Base-by-base conservation (phyloP, 2,888 invertebrate genomes). In the Cerceris rybyensis region DNA sequence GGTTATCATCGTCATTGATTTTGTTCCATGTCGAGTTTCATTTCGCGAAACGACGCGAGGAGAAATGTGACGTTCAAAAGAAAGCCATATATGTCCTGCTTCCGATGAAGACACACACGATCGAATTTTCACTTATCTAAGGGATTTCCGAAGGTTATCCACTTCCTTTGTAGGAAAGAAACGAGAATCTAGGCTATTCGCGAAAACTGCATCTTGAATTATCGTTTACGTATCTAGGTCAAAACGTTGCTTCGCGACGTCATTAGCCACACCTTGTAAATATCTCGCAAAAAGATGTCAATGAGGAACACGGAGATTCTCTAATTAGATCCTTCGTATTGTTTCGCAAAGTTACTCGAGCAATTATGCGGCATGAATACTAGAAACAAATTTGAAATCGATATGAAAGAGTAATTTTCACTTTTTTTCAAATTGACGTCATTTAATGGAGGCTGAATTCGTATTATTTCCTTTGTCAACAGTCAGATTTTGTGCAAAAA, bases 131-230 rank as follows among this genome's bases (percentile, higher is more conserved):
- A 28, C 28, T 28, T 28, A 28, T 28, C 28, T 28, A 46, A 11
- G 11, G 11, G 9, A 6, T 11, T 46, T 46, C 6, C 46, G 46
- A 8, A 46, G 46, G 42, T 16, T 50, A 67, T 41, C 61, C 16
- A 49, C 75, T 61, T 57, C 57, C 69, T 75, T 77, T 77, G 77
- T 70, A 6, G 39, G 54, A 9, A 54, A 73, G 54, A 14, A 42
- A 52, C n/a, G 14, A 39, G 54, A 52, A 70, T 75, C 28, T 61
- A 70, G 70, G 66, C 46, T 65, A 75, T 42, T 11, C 59, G 9
- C 39, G 42, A 52, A 52, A 42, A 13, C n/a, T 52, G 52, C 14
- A 46, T 46, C 8, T 28, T 28, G 28, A 28, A 28, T 28, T 46
- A 46, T 11, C 46, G 46, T 46, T 46, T 46, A 11, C 46, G 46